These are phyloP conservation scores for Cantharis rufa DNA, from an alignment of 2,888 invertebrate genomes.

Conservation along the genomic window DNA sequence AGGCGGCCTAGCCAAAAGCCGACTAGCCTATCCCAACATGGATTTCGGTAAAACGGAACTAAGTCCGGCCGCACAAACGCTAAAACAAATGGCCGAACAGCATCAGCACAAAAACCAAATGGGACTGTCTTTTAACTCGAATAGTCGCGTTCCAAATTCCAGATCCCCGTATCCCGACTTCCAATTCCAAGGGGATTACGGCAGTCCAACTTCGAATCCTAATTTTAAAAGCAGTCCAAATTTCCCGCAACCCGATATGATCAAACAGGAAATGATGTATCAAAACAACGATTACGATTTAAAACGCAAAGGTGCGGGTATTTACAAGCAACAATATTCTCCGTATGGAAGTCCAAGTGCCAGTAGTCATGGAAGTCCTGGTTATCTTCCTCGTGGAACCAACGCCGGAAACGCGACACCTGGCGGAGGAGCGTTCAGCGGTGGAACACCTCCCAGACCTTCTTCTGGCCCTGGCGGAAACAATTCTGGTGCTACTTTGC, in stretches of 20 bases:
- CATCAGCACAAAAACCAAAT: constrained; percentile 85
- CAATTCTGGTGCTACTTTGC: constrained; percentile 63
- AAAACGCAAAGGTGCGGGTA: constrained; percentile 55
- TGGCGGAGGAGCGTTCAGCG: constrained; percentile 40
- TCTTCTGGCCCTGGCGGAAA: constrained; percentile 57
- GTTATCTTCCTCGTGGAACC: constrained; percentile 50
- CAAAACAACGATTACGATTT: constrained; percentile 53
- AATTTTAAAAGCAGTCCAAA: constrained; percentile 54
- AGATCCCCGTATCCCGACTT: constrained; percentile 67
- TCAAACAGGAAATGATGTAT: constrained; percentile 62
- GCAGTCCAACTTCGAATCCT: constrained; percentile 56
- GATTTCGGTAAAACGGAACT: constrained; percentile 63
- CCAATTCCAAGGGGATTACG: constrained; percentile 61
- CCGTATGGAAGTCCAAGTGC: constrained; percentile 69
- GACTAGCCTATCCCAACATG: constrained; percentile 50
- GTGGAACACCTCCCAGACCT: constrained; percentile 59
- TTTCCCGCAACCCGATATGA: constrained; percentile 58
- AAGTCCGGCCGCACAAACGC: constrained; percentile 91
- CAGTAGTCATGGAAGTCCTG: constrained; percentile 62
- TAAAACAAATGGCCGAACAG: constrained; percentile 97
- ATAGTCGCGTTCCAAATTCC: constrained; percentile 52
- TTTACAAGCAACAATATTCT: constrained; percentile 67
- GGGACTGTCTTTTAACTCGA: constrained; percentile 63
- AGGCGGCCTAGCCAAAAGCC: constrained; percentile 28
- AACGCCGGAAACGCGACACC: constrained; percentile 37